phyloP scores from a whole-genome alignment of 1,140 invertebrate species.

The Chelonus insularis region DNA sequence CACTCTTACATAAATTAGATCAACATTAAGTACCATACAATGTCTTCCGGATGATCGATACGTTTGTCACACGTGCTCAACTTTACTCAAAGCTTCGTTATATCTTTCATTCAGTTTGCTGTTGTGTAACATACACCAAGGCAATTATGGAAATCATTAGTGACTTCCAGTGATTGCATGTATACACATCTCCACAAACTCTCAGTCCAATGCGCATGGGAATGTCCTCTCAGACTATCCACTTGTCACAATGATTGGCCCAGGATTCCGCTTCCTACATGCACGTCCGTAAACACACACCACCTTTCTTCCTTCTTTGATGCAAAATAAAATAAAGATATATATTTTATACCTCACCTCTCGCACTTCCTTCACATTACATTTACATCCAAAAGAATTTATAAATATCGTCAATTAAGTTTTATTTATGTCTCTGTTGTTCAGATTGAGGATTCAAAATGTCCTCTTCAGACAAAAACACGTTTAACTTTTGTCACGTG shows the following conservation, averaged over 20 bases:
- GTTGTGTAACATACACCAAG: not conserved
- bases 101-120: not conserved
- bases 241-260: conserved; percentile 3
- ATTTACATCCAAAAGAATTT: no score
- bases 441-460: no score
- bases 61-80: no score
- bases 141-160: conserved; percentile 15
- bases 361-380: no score
- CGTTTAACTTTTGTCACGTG: no score
- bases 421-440: no score
- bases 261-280: not conserved
- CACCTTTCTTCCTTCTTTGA: not conserved
- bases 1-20: not conserved
- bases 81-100: no score
- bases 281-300: not conserved
- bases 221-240: not conserved
- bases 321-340: no score
- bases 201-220: not conserved
- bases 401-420: no score
- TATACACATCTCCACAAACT: not conserved
- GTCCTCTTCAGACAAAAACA: no score
- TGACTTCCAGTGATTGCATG: not conserved
- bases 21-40: not conserved
- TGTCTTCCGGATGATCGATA: no score
- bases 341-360: no score